Conservation (phyloP, 2,113 vertebrate genomes). For the Festucalex cinctus region DNA sequence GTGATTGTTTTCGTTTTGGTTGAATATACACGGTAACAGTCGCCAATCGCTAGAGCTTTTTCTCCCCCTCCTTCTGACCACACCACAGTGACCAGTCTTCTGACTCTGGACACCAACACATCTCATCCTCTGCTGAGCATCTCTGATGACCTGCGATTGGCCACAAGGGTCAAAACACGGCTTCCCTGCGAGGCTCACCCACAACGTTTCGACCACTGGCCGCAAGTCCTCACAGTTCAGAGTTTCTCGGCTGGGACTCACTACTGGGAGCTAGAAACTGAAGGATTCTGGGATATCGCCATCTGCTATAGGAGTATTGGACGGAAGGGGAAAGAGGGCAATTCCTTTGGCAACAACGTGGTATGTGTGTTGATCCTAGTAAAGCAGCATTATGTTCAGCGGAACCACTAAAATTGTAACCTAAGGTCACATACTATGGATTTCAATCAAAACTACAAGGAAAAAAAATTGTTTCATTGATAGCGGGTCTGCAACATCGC, state of each 20-base stretch:
- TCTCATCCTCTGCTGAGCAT: slow-evolving; percentile 68
- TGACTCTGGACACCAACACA: slow-evolving; percentile 67
- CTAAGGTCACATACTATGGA: too few relatives aligned
- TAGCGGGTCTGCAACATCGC: too few relatives aligned
- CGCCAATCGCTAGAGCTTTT: not conserved
- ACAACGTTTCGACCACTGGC: slow-evolving; percentile 73
- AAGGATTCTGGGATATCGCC: slow-evolving; percentile 73
- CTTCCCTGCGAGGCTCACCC: slow-evolving; percentile 51
- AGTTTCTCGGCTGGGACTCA: slow-evolving; percentile 65
- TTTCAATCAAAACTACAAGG: too few relatives aligned
- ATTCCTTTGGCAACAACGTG: slow-evolving; percentile 71
- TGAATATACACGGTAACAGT: too few relatives aligned
- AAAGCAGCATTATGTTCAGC: too few relatives aligned
- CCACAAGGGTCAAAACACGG: slow-evolving; percentile 46
- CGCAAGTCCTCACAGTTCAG: slow-evolving; percentile 65
- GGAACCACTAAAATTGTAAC: too few relatives aligned
- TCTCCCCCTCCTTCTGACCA: not conserved
- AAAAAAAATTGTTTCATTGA: too few relatives aligned
- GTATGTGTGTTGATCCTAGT: slow-evolving; percentile 24
- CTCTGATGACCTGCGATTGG: slow-evolving; percentile 64
- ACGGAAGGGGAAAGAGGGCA: slow-evolving; percentile 67
- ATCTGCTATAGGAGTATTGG: slow-evolving; percentile 67
- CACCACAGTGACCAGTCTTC: slow-evolving; percentile 55
- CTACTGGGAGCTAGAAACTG: slow-evolving; percentile 72
- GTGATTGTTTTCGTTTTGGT: too few relatives aligned